Conservation (phyloP, 2,113 vertebrate genomes). For the Gallinago undulata region DNA sequence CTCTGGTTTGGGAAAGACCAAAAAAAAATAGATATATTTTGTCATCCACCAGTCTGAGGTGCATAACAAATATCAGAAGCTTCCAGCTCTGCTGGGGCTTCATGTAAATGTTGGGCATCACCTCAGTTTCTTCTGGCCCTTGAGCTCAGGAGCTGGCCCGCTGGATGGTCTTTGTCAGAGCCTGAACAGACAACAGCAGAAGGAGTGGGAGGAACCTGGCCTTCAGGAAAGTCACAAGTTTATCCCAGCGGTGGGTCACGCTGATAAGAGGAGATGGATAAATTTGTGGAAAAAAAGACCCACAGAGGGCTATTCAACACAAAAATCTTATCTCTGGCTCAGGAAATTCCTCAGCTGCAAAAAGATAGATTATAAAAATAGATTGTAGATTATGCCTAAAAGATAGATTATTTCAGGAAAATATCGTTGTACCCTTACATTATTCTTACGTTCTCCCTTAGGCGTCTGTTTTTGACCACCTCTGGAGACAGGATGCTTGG, state of each 20-base stretch:
- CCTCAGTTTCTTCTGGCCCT: background rate
- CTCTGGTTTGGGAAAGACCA: background rate
- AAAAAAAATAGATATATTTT: background rate
- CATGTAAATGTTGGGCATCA: rapidly evolving
- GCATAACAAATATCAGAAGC: background rate
- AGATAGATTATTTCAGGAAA: background rate
- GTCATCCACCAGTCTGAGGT: background rate
- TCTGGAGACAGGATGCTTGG: background rate
- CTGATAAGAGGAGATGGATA: background rate
- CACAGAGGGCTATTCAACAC: background rate
- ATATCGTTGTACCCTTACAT: background rate
- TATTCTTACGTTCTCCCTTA: background rate
- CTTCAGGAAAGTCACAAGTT: background rate
- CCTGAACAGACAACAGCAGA: background rate
- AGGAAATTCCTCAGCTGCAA: background rate
- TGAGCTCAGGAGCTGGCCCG: background rate
- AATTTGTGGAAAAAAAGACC: background rate
- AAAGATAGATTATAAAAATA: background rate
- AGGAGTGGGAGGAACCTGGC: background rate
- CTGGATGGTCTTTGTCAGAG: background rate
- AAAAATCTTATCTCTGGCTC: background rate
- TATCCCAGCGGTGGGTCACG: rapidly evolving
- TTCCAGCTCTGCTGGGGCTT: background rate
- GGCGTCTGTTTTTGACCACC: background rate
- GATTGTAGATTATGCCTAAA: background rate